Evolutionary conservation across 2,797 vertebrate genomes (phyloP).

Genomic region (Amazonetta brasiliensis): DNA sequence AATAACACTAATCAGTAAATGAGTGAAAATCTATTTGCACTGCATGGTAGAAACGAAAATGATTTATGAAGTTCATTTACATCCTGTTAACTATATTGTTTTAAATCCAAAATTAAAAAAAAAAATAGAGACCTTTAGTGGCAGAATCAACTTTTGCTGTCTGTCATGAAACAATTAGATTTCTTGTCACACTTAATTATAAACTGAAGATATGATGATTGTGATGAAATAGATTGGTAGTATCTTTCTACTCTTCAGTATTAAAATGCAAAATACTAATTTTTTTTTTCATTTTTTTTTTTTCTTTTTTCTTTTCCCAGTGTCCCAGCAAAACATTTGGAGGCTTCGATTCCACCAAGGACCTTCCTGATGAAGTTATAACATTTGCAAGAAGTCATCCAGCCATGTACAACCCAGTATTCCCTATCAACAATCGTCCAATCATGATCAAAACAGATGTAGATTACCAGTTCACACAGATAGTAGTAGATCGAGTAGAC

Average conservation of each 20-base stretch:
- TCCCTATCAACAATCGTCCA: constrained; percentile 93
- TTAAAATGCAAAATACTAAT: neutral
- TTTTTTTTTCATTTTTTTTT: neutral
- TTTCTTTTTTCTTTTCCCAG: constrained; percentile 73
- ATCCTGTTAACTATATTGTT: neutral
- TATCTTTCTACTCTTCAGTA: neutral
- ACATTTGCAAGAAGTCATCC: constrained; percentile 97
- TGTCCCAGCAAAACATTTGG: constrained; percentile 99
- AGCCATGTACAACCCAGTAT: constrained; percentile 95
- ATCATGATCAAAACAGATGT: constrained; percentile 97
- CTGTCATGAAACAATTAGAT: neutral
- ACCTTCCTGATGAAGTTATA: constrained; percentile 97
- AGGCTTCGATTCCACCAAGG: constrained; percentile 97
- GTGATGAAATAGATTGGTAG: neutral
- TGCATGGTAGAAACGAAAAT: neutral
- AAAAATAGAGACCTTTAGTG: neutral
- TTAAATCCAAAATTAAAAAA: neutral
- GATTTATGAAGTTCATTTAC: neutral
- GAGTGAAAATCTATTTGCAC: neutral
- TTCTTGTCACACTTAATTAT: neutral
- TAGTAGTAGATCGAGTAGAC: constrained; percentile 96
- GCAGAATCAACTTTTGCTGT: neutral
- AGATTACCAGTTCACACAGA: constrained; percentile 97
- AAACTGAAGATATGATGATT: neutral
- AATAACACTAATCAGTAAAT: neutral